Conservation (phyloP, 2,888 invertebrate genomes). For the Pheosia gnoma region DNA sequence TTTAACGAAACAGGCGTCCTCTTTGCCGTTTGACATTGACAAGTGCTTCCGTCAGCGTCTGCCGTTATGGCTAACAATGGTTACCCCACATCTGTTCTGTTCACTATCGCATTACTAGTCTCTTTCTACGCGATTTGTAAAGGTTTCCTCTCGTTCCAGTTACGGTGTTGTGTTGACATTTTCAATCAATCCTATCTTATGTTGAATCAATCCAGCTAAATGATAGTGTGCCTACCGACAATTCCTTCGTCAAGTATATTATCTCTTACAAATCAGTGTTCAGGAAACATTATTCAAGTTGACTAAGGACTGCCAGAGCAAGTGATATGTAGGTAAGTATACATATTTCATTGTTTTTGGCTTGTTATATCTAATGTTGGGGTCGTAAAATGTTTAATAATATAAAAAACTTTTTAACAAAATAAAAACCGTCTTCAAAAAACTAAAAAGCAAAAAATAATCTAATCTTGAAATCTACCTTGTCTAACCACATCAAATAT, state of each 20-base stretch:
- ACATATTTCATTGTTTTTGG: background rate
- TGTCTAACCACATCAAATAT: too few relatives aligned
- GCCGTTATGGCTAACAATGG: slow-evolving; percentile 72
- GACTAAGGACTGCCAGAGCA: background rate
- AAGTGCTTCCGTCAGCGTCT: slow-evolving; percentile 77
- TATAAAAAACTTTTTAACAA: too few relatives aligned
- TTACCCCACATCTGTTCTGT: slow-evolving; percentile 64
- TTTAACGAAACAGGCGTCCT: slow-evolving; percentile 62
- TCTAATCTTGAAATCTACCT: too few relatives aligned
- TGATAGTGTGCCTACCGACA: slow-evolving; percentile 21
- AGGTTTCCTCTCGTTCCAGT: slow-evolving; percentile 69
- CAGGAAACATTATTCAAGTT: slow-evolving; percentile 5
- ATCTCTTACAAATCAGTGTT: slow-evolving; percentile 13
- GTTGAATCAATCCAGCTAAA: slow-evolving; percentile 29
- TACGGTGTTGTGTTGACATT: slow-evolving; percentile 62
- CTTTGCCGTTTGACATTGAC: slow-evolving; percentile 67
- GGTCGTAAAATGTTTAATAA: background rate
- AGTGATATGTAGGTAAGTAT: background rate
- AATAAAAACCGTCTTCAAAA: too few relatives aligned
- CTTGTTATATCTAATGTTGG: background rate
- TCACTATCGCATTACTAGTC: slow-evolving; percentile 67
- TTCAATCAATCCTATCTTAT: slow-evolving; percentile 52
- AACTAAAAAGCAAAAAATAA: too few relatives aligned
- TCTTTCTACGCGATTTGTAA: slow-evolving; percentile 73
- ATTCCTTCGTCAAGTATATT: slow-evolving; percentile 33